Conservation (phyloP, 2,888 invertebrate species). For the Leptarthrus brevirostris region DNA sequence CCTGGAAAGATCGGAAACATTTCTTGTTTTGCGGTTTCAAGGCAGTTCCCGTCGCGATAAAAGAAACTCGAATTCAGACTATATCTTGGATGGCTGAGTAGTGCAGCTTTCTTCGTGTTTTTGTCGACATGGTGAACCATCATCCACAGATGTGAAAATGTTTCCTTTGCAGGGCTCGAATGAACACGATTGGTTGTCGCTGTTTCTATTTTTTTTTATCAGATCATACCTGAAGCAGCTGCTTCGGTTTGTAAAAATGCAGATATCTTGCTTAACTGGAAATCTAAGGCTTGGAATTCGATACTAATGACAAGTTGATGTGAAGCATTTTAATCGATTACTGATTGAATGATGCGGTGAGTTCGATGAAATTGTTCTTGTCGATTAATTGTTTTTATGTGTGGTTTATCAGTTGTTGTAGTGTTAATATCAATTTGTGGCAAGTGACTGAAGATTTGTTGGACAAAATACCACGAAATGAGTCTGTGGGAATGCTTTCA, state of each 20-base stretch:
- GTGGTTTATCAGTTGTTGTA: background rate
- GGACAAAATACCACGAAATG: background rate
- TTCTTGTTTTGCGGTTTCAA: conserved; percentile 29
- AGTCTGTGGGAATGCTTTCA: conserved; percentile 5
- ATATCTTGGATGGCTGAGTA: conserved; percentile 10
- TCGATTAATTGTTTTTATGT: conserved; percentile 7
- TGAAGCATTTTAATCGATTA: conserved; percentile 40
- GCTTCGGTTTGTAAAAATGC: background rate
- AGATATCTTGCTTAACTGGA: conserved; percentile 31
- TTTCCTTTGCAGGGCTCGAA: conserved; percentile 25
- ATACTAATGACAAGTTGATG: conserved; percentile 27
- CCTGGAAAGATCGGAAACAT: conserved; percentile 6
- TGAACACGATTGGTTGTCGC: conserved; percentile 5
- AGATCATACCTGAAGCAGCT: too few species aligned
- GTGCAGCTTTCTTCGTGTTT: background rate
- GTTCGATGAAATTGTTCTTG: conserved; percentile 32
- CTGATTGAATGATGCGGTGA: conserved; percentile 40
- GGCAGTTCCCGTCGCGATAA: too few species aligned
- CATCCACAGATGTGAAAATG: conserved; percentile 16
- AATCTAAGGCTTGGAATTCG: conserved; percentile 10
- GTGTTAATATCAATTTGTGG: conserved; percentile 33
- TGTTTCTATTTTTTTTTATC: background rate
- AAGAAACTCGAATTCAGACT: too few species aligned
- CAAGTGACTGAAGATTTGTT: conserved; percentile 12
- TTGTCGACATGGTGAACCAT: conserved; percentile 18